Percentiles rank a stretch among this genome's conserved stretches.
Conservation (phyloP, 2,888 invertebrate genomes). For the Psylliodes chrysocephalus region DNA sequence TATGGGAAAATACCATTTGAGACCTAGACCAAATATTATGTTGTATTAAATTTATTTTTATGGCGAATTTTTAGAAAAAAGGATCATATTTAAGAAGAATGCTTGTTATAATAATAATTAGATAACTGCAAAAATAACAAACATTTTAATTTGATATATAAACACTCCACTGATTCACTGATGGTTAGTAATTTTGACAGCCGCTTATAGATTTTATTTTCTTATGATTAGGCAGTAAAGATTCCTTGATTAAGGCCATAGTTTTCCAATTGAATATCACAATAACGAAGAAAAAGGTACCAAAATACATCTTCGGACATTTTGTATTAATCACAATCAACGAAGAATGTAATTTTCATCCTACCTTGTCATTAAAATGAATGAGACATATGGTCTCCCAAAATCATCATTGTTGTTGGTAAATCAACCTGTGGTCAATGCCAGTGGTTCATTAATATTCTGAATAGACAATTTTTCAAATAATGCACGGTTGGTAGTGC, state of each 20-base stretch:
- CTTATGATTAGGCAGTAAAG: neutral
- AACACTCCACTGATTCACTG: no score
- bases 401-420: constrained; percentile 26
- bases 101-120: no score
- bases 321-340: constrained; percentile 51
- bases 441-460: constrained; percentile 14
- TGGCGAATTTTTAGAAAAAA: no score
- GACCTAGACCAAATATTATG: no score
- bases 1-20: no score
- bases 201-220: no score
- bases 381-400: constrained; percentile 50
- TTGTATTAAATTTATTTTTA: no score
- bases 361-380: constrained; percentile 51
- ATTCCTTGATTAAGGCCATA: constrained; percentile 5
- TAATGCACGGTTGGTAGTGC: neutral
- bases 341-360: constrained; percentile 55
- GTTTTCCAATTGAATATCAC: constrained; percentile 10
- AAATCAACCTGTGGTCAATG: constrained; percentile 3
- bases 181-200: no score
- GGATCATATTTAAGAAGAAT: no score
- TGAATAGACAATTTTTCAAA: neutral
- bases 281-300: constrained; percentile 22
- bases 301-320: constrained; percentile 12
- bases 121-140: no score
- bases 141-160: no score